Evolutionary conservation across 2,888 invertebrate genomes (phyloP).

Genomic region (Macrophya annulata): DNA sequence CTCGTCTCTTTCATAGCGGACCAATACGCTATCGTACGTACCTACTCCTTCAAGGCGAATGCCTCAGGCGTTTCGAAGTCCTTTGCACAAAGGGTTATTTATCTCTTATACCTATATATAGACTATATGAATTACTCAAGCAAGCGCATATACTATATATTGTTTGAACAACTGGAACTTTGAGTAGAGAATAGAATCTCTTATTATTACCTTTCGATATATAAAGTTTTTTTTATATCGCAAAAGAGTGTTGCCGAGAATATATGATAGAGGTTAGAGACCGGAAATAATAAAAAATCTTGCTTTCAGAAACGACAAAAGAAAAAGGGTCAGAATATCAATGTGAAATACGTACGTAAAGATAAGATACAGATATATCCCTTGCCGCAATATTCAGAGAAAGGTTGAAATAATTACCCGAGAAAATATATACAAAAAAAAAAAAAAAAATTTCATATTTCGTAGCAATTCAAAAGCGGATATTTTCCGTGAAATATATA

Average conservation of each 20-base stretch:
- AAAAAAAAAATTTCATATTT: no score
- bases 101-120: conserved; percentile 6
- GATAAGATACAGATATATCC: neutral
- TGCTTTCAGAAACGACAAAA: neutral
- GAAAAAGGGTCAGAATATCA: neutral
- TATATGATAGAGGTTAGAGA: neutral
- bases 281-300: conserved; percentile 5
- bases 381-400: neutral
- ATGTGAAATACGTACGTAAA: neutral
- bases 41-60: conserved; percentile 1
- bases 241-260: neutral
- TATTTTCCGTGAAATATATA: neutral
- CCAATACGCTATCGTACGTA: neutral
- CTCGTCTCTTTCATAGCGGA: neutral
- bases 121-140: neutral
- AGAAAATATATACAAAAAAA: conserved; percentile 8
- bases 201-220: neutral
- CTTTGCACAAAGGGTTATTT: neutral
- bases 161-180: neutral
- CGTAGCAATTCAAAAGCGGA: neutral
- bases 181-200: neutral
- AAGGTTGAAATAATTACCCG: conserved; percentile 10
- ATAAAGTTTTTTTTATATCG: neutral
- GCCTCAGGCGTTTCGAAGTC: conserved; percentile 2
- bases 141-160: neutral